Evolutionary conservation across 2,113 vertebrate genomes (phyloP).

Genomic region (Globicephala melas): DNA sequence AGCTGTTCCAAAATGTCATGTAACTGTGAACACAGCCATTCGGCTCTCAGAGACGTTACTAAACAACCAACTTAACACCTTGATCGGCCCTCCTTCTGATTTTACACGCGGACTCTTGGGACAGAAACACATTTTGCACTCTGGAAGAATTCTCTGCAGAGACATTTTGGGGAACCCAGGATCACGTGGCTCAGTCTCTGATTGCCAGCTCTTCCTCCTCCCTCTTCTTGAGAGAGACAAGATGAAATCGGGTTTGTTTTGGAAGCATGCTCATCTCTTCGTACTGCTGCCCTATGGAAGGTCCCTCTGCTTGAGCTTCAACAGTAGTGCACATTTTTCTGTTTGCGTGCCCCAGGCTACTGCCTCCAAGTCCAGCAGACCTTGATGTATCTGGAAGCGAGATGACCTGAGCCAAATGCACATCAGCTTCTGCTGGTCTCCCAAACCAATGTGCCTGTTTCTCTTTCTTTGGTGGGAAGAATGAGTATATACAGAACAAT

Average conservation of each 20-base stretch:
- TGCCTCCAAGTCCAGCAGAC: slow-evolving; percentile 72
- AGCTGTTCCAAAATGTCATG: slow-evolving; percentile 98
- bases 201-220: slow-evolving; percentile 70
- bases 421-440: slow-evolving; percentile 16
- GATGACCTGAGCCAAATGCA: slow-evolving; percentile 68
- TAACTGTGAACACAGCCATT: slow-evolving; percentile 73
- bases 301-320: slow-evolving; percentile 76
- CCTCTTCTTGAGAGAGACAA: slow-evolving; percentile 55
- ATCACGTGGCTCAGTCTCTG: slow-evolving; percentile 67
- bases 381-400: slow-evolving; percentile 68
- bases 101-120: slow-evolving; percentile 72
- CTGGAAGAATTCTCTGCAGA: slow-evolving; percentile 65
- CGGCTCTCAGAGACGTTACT: slow-evolving; percentile 72
- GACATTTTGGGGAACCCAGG: slow-evolving; percentile 75
- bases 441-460: slow-evolving; percentile 70
- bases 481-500: not conserved
- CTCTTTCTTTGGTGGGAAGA: slow-evolving; percentile 68
- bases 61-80: slow-evolving; percentile 60
- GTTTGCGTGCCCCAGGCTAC: slow-evolving; percentile 74
- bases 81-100: slow-evolving; percentile 36
- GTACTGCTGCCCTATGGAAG: slow-evolving; percentile 61
- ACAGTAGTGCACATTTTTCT: slow-evolving; percentile 69
- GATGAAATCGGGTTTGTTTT: slow-evolving; percentile 75
- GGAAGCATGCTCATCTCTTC: slow-evolving; percentile 84
- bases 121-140: slow-evolving; percentile 77